phyloP scores from a whole-genome alignment of 2,113 vertebrate species.

The Chaenogobius annularis region DNA sequence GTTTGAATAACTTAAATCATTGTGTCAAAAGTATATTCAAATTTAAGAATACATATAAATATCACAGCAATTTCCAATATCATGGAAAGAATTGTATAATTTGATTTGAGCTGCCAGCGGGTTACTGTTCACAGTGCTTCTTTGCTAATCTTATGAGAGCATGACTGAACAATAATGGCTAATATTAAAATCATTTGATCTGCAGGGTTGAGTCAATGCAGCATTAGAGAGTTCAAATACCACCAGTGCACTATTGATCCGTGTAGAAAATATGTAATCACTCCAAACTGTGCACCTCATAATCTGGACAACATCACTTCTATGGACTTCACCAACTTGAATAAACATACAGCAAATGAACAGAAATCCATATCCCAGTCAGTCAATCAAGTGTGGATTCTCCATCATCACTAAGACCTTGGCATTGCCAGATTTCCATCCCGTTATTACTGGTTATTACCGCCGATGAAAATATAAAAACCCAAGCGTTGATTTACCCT shows the following conservation, averaged over 20 bases:
- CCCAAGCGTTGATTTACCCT: constrained; percentile 85
- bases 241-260: constrained; percentile 34
- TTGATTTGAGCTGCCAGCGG: background rate
- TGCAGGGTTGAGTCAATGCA: constrained; percentile 15
- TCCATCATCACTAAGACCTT: constrained; percentile 64
- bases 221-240: constrained; percentile 11
- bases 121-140: background rate
- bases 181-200: constrained; percentile 9
- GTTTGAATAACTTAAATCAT: too few species aligned
- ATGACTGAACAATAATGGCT: constrained; percentile 13
- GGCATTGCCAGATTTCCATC: constrained; percentile 58
- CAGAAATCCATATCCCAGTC: constrained; percentile 44
- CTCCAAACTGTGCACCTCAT: constrained; percentile 17
- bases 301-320: constrained; percentile 1
- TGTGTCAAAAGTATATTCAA: too few species aligned
- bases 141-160: background rate
- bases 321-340: constrained; percentile 11
- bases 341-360: constrained; percentile 30
- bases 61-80: too few species aligned
- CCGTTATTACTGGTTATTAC: constrained; percentile 81
- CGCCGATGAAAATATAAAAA: constrained; percentile 82
- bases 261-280: constrained; percentile 22
- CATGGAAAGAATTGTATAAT: too few species aligned
- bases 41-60: too few species aligned
- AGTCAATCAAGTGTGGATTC: constrained; percentile 49